Percentiles rank a stretch among this genome's conserved stretches.
Conservation (phyloP, 2,113 vertebrate species). For the Numenius arquata region DNA sequence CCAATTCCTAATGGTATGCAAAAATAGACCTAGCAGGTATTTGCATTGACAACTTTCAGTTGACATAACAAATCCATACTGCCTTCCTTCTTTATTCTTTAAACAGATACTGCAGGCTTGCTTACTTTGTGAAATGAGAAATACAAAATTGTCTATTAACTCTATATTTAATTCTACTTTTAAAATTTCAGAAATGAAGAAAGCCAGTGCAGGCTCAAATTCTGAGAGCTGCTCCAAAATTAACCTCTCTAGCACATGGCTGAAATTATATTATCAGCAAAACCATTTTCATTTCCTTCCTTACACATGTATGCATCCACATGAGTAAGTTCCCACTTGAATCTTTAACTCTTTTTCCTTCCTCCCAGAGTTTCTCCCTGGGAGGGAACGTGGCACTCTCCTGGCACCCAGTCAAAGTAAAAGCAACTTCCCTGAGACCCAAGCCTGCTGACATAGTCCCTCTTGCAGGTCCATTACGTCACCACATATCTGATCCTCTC, state of each 20-base stretch:
- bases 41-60: background rate
- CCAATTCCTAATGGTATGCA: background rate
- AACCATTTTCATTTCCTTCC: background rate
- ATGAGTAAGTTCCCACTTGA: background rate
- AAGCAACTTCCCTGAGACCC: background rate
- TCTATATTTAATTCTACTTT: background rate
- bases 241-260: background rate
- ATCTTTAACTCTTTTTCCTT: background rate
- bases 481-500: background rate
- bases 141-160: background rate
- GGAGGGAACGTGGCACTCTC: background rate
- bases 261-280: background rate
- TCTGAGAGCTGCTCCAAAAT: background rate
- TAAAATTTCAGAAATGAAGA: background rate
- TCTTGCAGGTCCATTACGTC: background rate
- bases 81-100: background rate
- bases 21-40: background rate
- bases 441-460: background rate
- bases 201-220: background rate
- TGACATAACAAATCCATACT: background rate
- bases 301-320: background rate
- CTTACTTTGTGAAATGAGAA: background rate
- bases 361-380: background rate
- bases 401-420: background rate
- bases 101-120: background rate